A percentile compares a stretch with the other conserved stretches of the same genome.
phyloP scores from a whole-genome alignment of 2,888 invertebrate genomes.

The Drosophila flavopinicola region DNA sequence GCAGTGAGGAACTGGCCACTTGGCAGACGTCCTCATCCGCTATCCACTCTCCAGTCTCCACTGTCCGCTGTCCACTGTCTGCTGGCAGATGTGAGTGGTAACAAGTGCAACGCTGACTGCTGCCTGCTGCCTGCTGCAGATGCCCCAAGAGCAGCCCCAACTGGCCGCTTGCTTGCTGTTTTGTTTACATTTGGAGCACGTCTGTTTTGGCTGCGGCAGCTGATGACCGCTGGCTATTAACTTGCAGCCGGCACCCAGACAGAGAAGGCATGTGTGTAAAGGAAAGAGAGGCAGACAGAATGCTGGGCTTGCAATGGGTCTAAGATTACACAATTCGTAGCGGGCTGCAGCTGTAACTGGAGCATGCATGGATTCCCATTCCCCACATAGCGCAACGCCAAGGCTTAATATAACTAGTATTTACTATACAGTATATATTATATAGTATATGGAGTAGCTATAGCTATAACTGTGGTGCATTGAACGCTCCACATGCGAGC shows the following conservation, averaged over 20 bases:
- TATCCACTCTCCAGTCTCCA: conserved; percentile 1
- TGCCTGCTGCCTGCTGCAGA: conserved; percentile 12
- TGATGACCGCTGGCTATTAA: conserved; percentile 69
- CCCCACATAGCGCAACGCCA: conserved; percentile 42
- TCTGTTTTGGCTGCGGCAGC: conserved; percentile 74
- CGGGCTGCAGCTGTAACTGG: conserved; percentile 56
- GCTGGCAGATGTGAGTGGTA: conserved; percentile 45
- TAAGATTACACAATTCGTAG: conserved; percentile 40
- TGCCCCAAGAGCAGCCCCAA: conserved; percentile 17
- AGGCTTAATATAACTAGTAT: neutral
- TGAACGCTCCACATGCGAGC: conserved; percentile 44
- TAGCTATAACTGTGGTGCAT: conserved; percentile 27
- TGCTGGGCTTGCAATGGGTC: conserved; percentile 15
- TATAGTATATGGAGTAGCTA: neutral
- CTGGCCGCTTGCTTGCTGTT: conserved; percentile 28
- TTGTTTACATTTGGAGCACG: conserved; percentile 80
- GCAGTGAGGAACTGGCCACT: conserved; percentile 25
- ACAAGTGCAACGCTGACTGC: conserved; percentile 45
- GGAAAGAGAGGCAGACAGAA: neutral
- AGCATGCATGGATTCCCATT: conserved; percentile 54
- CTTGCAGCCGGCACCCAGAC: conserved; percentile 56
- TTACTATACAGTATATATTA: neutral
- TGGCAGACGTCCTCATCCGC: conserved; percentile 35
- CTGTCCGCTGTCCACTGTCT: neutral
- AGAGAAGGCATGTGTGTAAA: neutral